These are phyloP conservation scores for Hemitrygon akajei DNA, from an alignment of 2,797 vertebrate genomes.

Conservation along the genomic window DNA sequence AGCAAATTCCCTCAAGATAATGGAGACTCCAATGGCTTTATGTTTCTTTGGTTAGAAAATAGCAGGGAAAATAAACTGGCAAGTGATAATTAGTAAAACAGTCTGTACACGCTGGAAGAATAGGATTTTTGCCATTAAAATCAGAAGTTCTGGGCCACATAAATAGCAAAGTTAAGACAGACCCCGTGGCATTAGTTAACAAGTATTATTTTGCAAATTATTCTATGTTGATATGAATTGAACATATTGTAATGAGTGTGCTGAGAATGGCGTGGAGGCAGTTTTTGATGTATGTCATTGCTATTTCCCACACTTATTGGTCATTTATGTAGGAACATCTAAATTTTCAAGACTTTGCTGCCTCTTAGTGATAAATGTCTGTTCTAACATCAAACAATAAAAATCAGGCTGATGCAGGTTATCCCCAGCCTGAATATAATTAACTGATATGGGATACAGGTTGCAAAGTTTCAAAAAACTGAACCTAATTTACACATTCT, in stretches of 20 bases:
- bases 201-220: not conserved
- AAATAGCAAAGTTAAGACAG: not conserved
- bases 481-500: not conserved
- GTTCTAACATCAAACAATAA: not conserved
- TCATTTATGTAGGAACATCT: slow-evolving; percentile 5
- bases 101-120: not conserved
- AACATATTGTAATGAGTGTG: not conserved
- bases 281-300: not conserved
- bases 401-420: not conserved
- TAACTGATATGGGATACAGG: not conserved
- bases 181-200: not conserved
- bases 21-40: not conserved
- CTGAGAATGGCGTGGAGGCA: not conserved
- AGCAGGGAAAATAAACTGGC: not conserved
- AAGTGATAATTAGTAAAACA: not conserved
- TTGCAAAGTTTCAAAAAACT: too few relatives aligned
- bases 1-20: too few relatives aligned
- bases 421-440: not conserved
- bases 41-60: not conserved
- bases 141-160: not conserved
- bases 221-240: not conserved
- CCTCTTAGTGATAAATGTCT: not conserved
- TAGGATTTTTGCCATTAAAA: not conserved
- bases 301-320: too few relatives aligned
- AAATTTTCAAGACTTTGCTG: not conserved